These are phyloP conservation scores for Drosophila birchii DNA, from an alignment of 2,888 invertebrate species.

Conservation along the genomic window DNA sequence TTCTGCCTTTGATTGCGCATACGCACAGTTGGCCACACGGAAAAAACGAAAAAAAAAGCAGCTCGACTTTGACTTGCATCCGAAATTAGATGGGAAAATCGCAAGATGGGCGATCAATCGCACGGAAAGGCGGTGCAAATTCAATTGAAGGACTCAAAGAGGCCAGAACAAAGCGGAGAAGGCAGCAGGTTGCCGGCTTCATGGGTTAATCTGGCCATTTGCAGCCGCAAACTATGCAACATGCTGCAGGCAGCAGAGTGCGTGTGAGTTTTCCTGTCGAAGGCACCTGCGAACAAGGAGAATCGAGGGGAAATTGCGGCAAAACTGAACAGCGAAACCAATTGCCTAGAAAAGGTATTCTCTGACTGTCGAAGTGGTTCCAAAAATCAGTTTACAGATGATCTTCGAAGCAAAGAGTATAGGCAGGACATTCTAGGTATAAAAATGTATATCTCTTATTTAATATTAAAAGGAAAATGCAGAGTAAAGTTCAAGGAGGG, in stretches of 20 bases:
- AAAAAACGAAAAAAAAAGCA: not conserved
- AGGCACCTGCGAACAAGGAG: conserved; percentile 31
- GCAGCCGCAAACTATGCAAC: conserved; percentile 46
- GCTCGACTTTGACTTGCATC: conserved; percentile 4
- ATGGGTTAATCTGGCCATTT: conserved; percentile 11
- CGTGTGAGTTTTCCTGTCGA: not conserved
- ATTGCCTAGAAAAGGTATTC: not conserved
- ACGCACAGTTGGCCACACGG: conserved; percentile 35
- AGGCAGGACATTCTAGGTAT: not conserved
- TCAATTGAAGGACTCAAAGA: conserved; percentile 21
- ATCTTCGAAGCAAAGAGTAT: not conserved
- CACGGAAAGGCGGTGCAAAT: conserved; percentile 20
- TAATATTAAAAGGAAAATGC: not conserved
- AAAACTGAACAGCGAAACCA: not conserved
- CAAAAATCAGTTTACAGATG: not conserved
- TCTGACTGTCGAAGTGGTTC: not conserved
- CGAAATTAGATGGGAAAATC: conserved; percentile 20
- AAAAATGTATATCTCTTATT: not conserved
- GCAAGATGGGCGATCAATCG: conserved; percentile 28
- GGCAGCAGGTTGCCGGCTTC: not conserved
- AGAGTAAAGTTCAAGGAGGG: not conserved
- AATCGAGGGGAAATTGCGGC: not conserved
- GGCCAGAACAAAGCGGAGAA: not conserved
- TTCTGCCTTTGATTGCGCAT: conserved; percentile 27
- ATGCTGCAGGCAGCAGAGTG: conserved; percentile 1